Conservation (phyloP, 2,888 invertebrate species). For the Loripinus fragilis region DNA sequence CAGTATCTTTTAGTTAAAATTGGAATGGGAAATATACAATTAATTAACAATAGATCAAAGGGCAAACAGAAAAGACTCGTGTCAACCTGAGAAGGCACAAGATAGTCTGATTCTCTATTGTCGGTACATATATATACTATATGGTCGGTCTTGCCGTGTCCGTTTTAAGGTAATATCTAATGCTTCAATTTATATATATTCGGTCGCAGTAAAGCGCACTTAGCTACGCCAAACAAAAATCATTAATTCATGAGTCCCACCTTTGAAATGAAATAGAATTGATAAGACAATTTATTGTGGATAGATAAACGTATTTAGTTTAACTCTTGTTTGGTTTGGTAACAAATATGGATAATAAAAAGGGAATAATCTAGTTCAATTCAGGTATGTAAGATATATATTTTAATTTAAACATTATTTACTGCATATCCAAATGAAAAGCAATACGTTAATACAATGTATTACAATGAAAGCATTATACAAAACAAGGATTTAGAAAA, state of each 20-base stretch:
- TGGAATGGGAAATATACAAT: too few relatives aligned
- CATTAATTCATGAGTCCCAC: background rate
- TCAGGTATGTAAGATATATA: background rate
- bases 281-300: background rate
- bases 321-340: background rate
- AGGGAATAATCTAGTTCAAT: background rate
- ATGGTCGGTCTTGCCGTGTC: too few relatives aligned
- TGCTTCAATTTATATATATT: background rate
- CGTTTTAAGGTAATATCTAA: background rate
- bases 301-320: background rate
- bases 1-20: too few relatives aligned
- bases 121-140: too few relatives aligned
- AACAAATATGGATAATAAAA: background rate
- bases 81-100: too few relatives aligned
- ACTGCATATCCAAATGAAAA: too few relatives aligned
- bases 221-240: slow-evolving; percentile 17
- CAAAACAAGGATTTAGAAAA: background rate
- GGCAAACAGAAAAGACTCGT: too few relatives aligned
- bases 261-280: background rate
- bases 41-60: too few relatives aligned
- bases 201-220: background rate
- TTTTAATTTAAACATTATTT: too few relatives aligned
- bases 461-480: too few relatives aligned
- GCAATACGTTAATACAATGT: too few relatives aligned
- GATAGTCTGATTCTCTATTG: too few relatives aligned